A percentile compares a stretch with the other conserved stretches of the same genome.
Evolutionary conservation across 2,888 invertebrate genomes (phyloP).

Genomic region (Oligia latruncula): DNA sequence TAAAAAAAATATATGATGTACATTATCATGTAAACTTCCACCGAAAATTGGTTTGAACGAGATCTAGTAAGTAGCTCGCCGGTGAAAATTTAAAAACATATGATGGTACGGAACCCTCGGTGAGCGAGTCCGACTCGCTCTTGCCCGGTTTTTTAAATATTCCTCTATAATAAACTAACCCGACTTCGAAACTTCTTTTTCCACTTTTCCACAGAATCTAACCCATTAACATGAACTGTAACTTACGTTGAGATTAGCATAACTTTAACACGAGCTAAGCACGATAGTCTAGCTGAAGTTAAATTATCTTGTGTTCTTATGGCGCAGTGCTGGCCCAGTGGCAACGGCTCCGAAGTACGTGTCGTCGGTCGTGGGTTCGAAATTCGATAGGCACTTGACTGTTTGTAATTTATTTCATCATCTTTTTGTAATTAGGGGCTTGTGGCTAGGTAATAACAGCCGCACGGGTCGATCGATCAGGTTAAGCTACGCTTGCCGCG

Average conservation of each 20-base stretch:
- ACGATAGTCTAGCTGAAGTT: conserved; percentile 51
- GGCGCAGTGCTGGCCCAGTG: background rate
- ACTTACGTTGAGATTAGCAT: conserved; percentile 61
- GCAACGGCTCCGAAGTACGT: background rate
- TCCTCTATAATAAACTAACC: conserved; percentile 41
- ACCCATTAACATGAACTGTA: conserved; percentile 61
- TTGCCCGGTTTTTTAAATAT: conserved; percentile 18
- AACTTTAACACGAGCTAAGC: conserved; percentile 46
- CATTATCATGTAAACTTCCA: too few species aligned
- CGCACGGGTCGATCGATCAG: too few species aligned
- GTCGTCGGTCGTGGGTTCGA: background rate
- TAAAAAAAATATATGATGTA: too few species aligned
- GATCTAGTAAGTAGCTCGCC: too few species aligned
- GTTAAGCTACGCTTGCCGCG: too few species aligned
- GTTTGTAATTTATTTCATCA: background rate
- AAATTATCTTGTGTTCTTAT: conserved; percentile 44
- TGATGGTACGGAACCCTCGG: too few species aligned
- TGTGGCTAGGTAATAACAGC: too few species aligned
- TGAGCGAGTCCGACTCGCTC: too few species aligned
- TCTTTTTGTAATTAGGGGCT: too few species aligned
- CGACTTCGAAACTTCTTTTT: conserved; percentile 53
- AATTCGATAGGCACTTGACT: background rate
- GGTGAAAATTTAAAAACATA: too few species aligned
- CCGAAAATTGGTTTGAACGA: too few species aligned
- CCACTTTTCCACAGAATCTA: conserved; percentile 52